Percentiles rank a stretch among this genome's conserved stretches.
Conservation (phyloP, 1,140 invertebrate species). For the Stratiolaelaps scimitus region DNA sequence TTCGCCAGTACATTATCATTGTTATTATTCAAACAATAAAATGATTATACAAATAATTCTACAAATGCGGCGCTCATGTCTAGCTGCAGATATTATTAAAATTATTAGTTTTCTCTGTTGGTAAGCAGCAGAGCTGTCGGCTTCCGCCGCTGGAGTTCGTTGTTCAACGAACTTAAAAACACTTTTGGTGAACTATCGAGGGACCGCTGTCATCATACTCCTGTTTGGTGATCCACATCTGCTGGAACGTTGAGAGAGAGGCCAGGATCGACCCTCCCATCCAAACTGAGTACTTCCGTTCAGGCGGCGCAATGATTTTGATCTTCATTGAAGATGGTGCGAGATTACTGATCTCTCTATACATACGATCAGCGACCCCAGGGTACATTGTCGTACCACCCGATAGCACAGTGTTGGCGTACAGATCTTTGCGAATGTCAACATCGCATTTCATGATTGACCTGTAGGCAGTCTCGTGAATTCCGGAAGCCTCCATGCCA, state of each 20-base stretch:
- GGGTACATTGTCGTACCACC: constrained; percentile 46
- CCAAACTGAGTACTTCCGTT: constrained; percentile 63
- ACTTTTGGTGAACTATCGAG: constrained; percentile 62
- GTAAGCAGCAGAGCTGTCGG: no score
- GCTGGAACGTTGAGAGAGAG: constrained; percentile 46
- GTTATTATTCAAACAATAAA: no score
- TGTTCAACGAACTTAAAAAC: constrained; percentile 56
- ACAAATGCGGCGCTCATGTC: no score
- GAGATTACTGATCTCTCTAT: constrained; percentile 42
- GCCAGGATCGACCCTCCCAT: constrained; percentile 45
- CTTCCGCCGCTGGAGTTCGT: constrained; percentile 46
- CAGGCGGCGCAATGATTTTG: constrained; percentile 62
- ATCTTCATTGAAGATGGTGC: constrained; percentile 51
- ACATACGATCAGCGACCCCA: constrained; percentile 43
- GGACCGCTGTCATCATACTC: constrained; percentile 66
- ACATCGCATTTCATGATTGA: constrained; percentile 46
- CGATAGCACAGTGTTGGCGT: constrained; percentile 47
- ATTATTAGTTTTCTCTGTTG: no score
- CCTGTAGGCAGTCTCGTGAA: constrained; percentile 45
- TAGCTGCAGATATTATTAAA: no score
- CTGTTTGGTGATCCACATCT: constrained; percentile 51
- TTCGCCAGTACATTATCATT: no score
- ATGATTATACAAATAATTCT: no score
- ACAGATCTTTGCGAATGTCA: constrained; percentile 48
- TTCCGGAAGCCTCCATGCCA: constrained; percentile 39